Percentiles rank a stretch among this genome's conserved stretches.
phyloP scores from a whole-genome alignment of 2,113 vertebrate genomes.

The Onychostoma macrolepis region DNA sequence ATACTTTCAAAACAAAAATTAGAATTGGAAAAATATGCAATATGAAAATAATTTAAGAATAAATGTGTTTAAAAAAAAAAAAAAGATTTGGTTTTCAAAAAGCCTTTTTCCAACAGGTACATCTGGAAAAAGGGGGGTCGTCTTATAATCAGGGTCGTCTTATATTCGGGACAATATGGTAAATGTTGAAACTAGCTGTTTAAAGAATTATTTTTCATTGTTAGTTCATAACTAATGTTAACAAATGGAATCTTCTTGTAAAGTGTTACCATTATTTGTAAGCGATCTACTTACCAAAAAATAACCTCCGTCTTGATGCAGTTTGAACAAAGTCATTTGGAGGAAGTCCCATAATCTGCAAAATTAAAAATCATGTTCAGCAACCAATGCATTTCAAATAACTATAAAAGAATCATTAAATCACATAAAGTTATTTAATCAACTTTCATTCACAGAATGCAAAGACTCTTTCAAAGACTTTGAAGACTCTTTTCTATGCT shows the following conservation, averaged over 20 bases:
- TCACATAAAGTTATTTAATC: not conserved
- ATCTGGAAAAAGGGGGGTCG: too few species aligned
- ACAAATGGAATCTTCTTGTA: not conserved
- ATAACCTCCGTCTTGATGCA: constrained; percentile 82
- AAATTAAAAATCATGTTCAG: not conserved
- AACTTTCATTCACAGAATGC: not conserved
- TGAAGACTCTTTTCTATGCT: not conserved
- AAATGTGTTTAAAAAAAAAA: too few species aligned
- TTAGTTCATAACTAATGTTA: not conserved
- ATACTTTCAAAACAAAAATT: too few species aligned
- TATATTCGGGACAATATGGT: not conserved
- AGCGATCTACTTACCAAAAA: constrained; percentile 83
- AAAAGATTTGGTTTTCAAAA: too few species aligned
- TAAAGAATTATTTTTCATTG: not conserved
- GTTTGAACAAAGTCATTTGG: constrained; percentile 86
- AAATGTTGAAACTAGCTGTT: not conserved
- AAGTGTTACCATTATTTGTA: not conserved
- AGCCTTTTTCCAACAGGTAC: too few species aligned
- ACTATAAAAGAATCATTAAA: not conserved
- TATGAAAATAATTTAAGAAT: too few species aligned
- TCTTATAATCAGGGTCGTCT: not conserved
- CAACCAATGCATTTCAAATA: constrained; percentile 8
- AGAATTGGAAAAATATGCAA: too few species aligned
- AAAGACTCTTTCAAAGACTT: not conserved
- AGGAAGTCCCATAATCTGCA: constrained; percentile 90